phyloP scores from a whole-genome alignment of 1,140 invertebrate species.

The Diorhabda sublineata region DNA sequence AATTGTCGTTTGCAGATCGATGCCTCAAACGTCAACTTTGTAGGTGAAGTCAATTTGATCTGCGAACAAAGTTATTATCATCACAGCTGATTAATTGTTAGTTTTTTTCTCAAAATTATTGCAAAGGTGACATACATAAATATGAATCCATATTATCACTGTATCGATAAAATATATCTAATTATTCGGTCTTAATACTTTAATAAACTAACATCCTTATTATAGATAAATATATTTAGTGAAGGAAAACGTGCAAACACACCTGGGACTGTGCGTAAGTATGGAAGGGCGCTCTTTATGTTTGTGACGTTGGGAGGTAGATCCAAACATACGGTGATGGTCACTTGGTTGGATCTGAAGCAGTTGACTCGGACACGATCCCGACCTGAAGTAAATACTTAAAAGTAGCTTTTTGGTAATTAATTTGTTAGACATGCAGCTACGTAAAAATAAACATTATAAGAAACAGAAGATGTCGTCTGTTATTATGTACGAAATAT shows the following conservation, averaged over 20 bases:
- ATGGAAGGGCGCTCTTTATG: slow-evolving; percentile 44
- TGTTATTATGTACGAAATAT: no score
- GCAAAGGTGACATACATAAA: no score
- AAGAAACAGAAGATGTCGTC: no score
- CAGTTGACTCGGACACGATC: slow-evolving; percentile 84
- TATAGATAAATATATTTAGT: background rate
- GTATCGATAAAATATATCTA: slow-evolving; percentile 1
- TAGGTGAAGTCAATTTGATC: no score
- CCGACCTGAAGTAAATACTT: slow-evolving; percentile 63
- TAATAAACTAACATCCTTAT: background rate
- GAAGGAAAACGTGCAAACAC: slow-evolving; percentile 30
- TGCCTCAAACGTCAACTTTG: no score
- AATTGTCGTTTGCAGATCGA: no score
- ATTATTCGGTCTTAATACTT: background rate
- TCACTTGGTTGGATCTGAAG: slow-evolving; percentile 58
- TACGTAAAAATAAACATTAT: background rate
- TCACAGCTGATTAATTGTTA: no score
- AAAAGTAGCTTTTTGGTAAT: slow-evolving; percentile 18
- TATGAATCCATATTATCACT: background rate
- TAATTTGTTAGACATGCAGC: background rate
- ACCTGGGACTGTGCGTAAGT: slow-evolving; percentile 35
- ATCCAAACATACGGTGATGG: slow-evolving; percentile 42
- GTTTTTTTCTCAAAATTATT: no score
- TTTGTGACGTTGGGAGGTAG: slow-evolving; percentile 43
- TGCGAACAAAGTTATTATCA: no score